Evolutionary conservation across 2,797 vertebrate genomes (phyloP), one percentile per base, ranked within the genome.

Genomic region (Neoniphon sammara): DNA sequence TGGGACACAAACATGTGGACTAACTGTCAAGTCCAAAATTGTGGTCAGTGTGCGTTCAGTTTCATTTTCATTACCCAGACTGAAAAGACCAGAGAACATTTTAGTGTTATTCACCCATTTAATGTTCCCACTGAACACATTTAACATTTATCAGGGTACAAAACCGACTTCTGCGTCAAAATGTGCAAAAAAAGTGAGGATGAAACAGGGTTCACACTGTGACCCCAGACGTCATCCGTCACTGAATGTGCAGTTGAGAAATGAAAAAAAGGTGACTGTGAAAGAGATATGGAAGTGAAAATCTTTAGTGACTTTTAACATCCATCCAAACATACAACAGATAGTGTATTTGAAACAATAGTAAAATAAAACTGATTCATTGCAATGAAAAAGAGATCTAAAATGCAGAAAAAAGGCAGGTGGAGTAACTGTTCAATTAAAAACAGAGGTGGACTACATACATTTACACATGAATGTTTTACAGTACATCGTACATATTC

Each of bases 251-350:
- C 39, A 11, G 39, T 42, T 42, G 11, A 9, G 17, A 10, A 20
- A 50, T 18, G 12, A 53, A 57, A 57, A 21, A 0, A 71, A 64
- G 66, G 60, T 17, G 58, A 14, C 7, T 53, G 21, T 44, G n/a
- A 59, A 78, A 56, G 15, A 23, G 60, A 70, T 39, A 39, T 42
- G 4, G n/a, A 18, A n/a, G 34, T 42, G 39, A 70, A 79, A 52
- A 77, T 54, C 50, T 74, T 31, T 17, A 17, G 21, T 2, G 27
- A 63, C 36, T 53, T 53, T 46, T 49, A 70, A 73, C 72, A 73
- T 39, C 56, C 61, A 81, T 77, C 55, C 64, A 82, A 86, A 83
- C 17, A 63, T 18, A 63, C 63, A 84, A 64, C 18, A 36, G 42
- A 23, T 81, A 57, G 47, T 34, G 58, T 20, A 70, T 55, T 31